Conservation (phyloP, 2,888 invertebrate species). For the Apoderus coryli region DNA sequence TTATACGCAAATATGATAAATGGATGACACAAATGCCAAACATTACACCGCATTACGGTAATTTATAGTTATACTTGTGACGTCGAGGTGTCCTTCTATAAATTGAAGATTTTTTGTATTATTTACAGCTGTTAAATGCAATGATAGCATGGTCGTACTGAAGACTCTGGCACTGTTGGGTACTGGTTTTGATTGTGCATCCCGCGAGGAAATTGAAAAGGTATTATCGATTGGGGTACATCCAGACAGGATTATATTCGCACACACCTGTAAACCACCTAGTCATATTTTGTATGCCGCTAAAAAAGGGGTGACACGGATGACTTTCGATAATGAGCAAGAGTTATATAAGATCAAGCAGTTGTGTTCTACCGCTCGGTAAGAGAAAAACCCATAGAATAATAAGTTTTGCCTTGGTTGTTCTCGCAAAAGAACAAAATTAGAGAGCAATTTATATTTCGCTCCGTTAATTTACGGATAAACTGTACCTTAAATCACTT, state of each 20-base stretch:
- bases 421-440: too few relatives aligned
- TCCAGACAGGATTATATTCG: conserved; percentile 39
- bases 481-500: too few relatives aligned
- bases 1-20: conserved; percentile 23
- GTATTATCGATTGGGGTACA: conserved; percentile 36
- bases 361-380: conserved; percentile 36
- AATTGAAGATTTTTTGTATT: too few relatives aligned
- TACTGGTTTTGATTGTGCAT: conserved; percentile 48
- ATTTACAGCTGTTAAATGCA: conserved; percentile 45
- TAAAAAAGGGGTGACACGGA: conserved; percentile 33
- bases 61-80: not conserved
- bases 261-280: conserved; percentile 41
- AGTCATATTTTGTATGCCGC: conserved; percentile 40
- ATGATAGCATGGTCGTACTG: conserved; percentile 35
- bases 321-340: conserved; percentile 43
- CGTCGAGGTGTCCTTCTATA: too few relatives aligned
- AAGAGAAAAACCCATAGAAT: too few relatives aligned
- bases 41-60: conserved; percentile 25
- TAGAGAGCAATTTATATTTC: too few relatives aligned
- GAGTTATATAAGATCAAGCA: conserved; percentile 41
- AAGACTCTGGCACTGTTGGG: conserved; percentile 38
- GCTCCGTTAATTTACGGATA: too few relatives aligned
- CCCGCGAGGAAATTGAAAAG: conserved; percentile 39
- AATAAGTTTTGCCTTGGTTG: too few relatives aligned
- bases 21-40: conserved; percentile 27